These are phyloP conservation scores for Paramormyrops kingsleyae DNA, from an alignment of 2,113 vertebrate species.

Conservation along the genomic window DNA sequence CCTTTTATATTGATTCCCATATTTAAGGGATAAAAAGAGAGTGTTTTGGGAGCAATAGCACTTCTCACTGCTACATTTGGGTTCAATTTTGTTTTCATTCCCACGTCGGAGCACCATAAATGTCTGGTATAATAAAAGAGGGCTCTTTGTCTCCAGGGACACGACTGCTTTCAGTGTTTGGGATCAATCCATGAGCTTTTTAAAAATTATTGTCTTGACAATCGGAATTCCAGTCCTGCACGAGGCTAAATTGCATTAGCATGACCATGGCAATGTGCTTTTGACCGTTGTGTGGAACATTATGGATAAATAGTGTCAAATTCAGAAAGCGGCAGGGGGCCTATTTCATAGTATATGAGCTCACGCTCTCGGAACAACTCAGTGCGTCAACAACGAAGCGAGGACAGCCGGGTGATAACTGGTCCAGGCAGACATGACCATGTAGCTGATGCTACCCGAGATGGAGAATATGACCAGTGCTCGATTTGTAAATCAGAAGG, in stretches of 20 bases:
- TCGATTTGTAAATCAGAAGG: too few relatives aligned
- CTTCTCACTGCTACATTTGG: slow-evolving; percentile 29
- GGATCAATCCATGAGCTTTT: slow-evolving; percentile 34
- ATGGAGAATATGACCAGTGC: neutral
- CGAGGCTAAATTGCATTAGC: slow-evolving; percentile 19
- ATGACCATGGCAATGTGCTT: slow-evolving; percentile 26
- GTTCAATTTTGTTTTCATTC: slow-evolving; percentile 28
- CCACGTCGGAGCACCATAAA: slow-evolving; percentile 32
- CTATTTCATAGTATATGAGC: neutral
- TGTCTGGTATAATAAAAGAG: slow-evolving; percentile 35
- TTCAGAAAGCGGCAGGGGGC: too few relatives aligned
- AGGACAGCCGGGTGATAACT: neutral
- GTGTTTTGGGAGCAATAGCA: slow-evolving; percentile 23
- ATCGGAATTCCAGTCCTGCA: slow-evolving; percentile 22
- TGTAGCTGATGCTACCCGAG: neutral
- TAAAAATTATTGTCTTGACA: slow-evolving; percentile 18
- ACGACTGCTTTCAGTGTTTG: slow-evolving; percentile 34
- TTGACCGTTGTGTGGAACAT: slow-evolving; percentile 20
- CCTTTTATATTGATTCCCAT: slow-evolving; percentile 36
- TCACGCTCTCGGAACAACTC: neutral
- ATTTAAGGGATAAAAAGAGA: slow-evolving; percentile 29
- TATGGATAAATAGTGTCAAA: neutral
- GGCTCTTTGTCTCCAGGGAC: slow-evolving; percentile 25
- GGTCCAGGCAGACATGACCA: neutral
- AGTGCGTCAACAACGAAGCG: neutral